Conservation (phyloP, 30 jellyfish, hydroid and myxozoan species). For the Rhopilema esculentum region DNA sequence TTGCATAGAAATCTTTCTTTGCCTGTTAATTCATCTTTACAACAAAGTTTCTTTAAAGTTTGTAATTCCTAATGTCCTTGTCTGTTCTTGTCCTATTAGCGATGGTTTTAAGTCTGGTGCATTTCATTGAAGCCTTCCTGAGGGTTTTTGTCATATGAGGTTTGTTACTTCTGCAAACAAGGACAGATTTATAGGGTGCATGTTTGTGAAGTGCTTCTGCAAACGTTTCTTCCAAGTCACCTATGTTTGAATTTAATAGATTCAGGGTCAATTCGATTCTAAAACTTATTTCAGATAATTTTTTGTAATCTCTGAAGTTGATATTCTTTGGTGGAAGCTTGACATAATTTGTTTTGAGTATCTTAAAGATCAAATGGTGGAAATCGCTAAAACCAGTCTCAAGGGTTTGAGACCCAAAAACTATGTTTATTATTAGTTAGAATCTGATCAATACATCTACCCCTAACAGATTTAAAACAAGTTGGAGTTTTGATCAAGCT, state of each 20-base stretch:
- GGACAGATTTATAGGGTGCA: too few relatives aligned
- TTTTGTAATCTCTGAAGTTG: conserved; percentile 5
- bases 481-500: neutral
- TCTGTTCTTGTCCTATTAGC: conserved; percentile 1
- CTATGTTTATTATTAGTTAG: conserved; percentile 4
- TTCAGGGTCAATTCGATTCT: neutral
- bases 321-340: conserved; percentile 27
- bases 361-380: conserved; percentile 5
- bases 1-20: neutral
- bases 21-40: neutral
- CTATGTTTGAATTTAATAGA: too few relatives aligned
- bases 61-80: neutral
- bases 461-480: neutral
- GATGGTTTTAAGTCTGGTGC: too few relatives aligned
- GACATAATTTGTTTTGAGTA: neutral
- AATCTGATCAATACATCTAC: conserved; percentile 11
- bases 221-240: too few relatives aligned
- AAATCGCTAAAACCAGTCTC: neutral
- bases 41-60: neutral
- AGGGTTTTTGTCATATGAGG: too few relatives aligned
- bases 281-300: neutral
- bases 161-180: too few relatives aligned
- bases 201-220: too few relatives aligned
- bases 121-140: too few relatives aligned
- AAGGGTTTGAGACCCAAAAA: conserved; percentile 2